Base-by-base conservation (phyloP, 2,797 vertebrate species). In the Galaxias olidus region DNA sequence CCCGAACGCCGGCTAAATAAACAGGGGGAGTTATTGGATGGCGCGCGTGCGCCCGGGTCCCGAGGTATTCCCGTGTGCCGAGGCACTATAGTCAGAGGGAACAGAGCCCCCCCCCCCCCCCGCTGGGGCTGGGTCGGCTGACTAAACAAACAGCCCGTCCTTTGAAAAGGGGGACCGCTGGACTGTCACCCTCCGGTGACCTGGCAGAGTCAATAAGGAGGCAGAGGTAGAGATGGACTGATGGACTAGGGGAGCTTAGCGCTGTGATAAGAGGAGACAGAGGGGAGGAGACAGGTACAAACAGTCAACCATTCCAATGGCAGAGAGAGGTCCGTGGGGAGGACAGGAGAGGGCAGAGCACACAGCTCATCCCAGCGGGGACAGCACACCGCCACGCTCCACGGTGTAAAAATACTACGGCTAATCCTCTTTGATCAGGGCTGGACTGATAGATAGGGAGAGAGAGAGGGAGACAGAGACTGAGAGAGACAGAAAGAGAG, bases 341-440 rank as follows among this genome's bases (percentile, higher is more conserved):
- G 18, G 54, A 61, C 17, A 47, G 19, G 66, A 77, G 73, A 65
- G 69, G 74, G 72, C 74, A 71, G 80, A 77, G 79, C 74, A 52
- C 68, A 72, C 73, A 58, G 63, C 79, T 85, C n/a, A n/a, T n/a
- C 87, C 84, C 82, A 1, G 56, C 14, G 75, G 80, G 82, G 80
- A 71, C 85, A 74, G 77, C 79, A 84, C 74, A 82, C 50, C 65
- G 57, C 75, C 77, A 85, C 74, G 75, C 81, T 84, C 82, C 79
- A 78, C 77, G 43, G 85, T 81, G 84, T 86, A 87, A 87, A 88
- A 88, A 88, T 86, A 89, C 84, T 70, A 78, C 75, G 77, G 71
- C 78, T 58, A 69, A 59, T 68, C 12, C 73, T 68, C 80, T 82
- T 84, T 84, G 81, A 88, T 84, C 74, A 62, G 66, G 53, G n/a